Evolutionary conservation across 2,797 vertebrate genomes (phyloP).

Genomic region (Syngnathus acus): DNA sequence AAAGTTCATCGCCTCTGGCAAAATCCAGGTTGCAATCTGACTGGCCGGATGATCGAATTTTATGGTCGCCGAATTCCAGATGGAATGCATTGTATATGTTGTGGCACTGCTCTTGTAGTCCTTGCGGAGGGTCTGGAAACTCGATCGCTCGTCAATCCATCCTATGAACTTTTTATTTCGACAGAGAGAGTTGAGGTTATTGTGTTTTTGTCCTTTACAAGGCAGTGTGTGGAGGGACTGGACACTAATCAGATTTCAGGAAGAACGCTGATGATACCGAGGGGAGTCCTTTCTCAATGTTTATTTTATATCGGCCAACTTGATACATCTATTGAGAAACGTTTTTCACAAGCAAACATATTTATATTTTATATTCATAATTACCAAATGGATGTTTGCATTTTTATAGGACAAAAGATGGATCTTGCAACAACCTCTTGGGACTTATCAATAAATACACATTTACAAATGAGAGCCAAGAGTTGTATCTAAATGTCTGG

Average conservation of each 20-base stretch:
- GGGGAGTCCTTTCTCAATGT: background rate
- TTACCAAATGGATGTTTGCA: no score
- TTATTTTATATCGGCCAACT: background rate
- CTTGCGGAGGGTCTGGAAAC: slow-evolving; percentile 6
- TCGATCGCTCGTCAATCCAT: slow-evolving; percentile 57
- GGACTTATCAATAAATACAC: no score
- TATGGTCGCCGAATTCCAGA: slow-evolving; percentile 28
- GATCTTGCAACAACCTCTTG: no score
- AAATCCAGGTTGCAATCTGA: slow-evolving; percentile 48
- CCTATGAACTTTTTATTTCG: background rate
- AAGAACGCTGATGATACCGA: background rate
- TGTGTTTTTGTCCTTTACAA: slow-evolving; percentile 3
- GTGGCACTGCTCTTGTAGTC: background rate
- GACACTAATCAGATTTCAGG: background rate
- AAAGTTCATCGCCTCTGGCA: slow-evolving; percentile 55
- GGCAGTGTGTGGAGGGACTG: background rate
- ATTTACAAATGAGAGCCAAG: no score
- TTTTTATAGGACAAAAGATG: no score
- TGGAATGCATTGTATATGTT: background rate
- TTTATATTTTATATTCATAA: no score
- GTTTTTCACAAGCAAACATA: background rate
- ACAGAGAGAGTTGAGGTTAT: background rate
- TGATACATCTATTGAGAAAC: background rate
- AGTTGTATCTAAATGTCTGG: no score
- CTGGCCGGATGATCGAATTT: slow-evolving; percentile 52